Conservation (phyloP, 2,797 vertebrate genomes). For the Molossus alvarezi region DNA sequence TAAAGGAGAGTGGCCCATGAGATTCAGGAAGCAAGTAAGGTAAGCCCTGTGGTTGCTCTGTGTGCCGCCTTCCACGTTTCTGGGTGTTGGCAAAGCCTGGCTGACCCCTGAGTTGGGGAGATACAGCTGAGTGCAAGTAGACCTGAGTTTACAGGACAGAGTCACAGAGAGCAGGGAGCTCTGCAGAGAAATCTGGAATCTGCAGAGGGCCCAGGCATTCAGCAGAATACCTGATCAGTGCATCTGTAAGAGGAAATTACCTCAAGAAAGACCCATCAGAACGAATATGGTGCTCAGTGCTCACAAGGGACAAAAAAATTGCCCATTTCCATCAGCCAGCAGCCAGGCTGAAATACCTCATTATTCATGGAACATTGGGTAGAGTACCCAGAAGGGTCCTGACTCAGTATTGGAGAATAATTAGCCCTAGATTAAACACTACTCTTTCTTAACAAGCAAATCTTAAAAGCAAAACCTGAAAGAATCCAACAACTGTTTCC, state of each 20-base stretch:
- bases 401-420: not conserved
- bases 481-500: not conserved
- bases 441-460: constrained; percentile 24
- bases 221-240: not conserved
- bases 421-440: not conserved
- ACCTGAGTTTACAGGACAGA: not conserved
- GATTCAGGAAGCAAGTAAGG: not conserved
- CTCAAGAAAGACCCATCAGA: not conserved
- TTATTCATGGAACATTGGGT: not conserved
- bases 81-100: not conserved
- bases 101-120: not conserved
- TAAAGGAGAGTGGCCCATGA: not conserved
- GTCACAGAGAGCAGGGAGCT: not conserved
- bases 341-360: not conserved
- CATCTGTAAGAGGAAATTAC: not conserved
- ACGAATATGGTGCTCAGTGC: not conserved
- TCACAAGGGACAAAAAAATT: not conserved
- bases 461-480: constrained; percentile 31
- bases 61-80: not conserved
- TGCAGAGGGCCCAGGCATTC: too few species aligned
- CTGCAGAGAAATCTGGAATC: not conserved
- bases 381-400: not conserved
- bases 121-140: not conserved
- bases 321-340: not conserved
- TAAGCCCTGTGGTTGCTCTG: too few species aligned